phyloP scores from a whole-genome alignment of 2,888 invertebrate species.

The Chouioia cunea region DNA sequence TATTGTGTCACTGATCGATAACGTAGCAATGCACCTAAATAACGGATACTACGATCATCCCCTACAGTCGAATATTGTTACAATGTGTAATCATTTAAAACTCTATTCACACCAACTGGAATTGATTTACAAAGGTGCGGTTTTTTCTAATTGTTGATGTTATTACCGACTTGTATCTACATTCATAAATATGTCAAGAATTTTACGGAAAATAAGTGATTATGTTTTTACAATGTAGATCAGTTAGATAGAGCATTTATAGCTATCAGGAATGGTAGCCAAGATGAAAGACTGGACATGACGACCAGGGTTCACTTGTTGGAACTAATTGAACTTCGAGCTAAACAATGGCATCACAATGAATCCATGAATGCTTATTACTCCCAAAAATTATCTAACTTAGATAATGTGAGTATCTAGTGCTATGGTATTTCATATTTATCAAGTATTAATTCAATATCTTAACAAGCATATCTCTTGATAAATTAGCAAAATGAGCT shows the following conservation, averaged over 20 bases:
- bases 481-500: constrained; percentile 47
- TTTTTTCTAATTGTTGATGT: not conserved
- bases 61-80: constrained; percentile 80
- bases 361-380: constrained; percentile 90
- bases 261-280: constrained; percentile 89
- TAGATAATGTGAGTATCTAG: constrained; percentile 65
- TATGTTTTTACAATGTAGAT: constrained; percentile 68
- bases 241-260: constrained; percentile 86
- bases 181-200: no score
- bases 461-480: constrained; percentile 18
- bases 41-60: constrained; percentile 80
- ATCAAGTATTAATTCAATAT: constrained; percentile 1
- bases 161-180: not conserved
- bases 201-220: no score
- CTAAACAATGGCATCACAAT: constrained; percentile 89
- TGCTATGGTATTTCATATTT: not conserved
- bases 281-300: constrained; percentile 87
- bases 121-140: constrained; percentile 77
- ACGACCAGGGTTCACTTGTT: constrained; percentile 89
- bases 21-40: constrained; percentile 82
- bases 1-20: constrained; percentile 85
- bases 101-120: constrained; percentile 82
- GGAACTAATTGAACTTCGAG: constrained; percentile 92
- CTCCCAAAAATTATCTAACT: constrained; percentile 67
- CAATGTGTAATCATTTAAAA: constrained; percentile 85